phyloP scores from a whole-genome alignment of 35 echinoderm and acorn worm species.

The Apostichopus californicus region DNA sequence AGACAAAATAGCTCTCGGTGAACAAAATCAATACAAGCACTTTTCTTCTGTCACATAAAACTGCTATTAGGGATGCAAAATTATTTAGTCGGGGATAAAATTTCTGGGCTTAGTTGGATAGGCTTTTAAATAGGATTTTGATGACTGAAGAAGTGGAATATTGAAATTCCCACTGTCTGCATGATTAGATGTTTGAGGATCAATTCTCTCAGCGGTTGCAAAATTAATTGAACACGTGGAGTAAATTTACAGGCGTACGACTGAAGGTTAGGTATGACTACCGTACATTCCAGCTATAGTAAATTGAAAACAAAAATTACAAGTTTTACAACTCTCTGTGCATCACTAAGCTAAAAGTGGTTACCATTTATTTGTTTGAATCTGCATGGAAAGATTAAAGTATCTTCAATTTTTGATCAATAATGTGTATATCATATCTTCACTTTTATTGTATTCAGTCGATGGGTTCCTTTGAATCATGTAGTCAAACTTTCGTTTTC shows the following conservation, averaged over 20 bases:
- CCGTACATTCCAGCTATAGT: background rate
- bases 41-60: conserved; percentile 44
- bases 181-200: background rate
- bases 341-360: too few relatives aligned
- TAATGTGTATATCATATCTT: too few relatives aligned
- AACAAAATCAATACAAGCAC: conserved; percentile 36
- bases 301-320: too few relatives aligned
- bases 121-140: conserved; percentile 52
- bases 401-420: too few relatives aligned
- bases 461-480: too few relatives aligned
- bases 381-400: too few relatives aligned
- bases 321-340: too few relatives aligned
- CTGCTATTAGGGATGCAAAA: conserved; percentile 52
- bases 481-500: too few relatives aligned
- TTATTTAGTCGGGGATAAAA: conserved; percentile 57
- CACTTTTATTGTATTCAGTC: too few relatives aligned
- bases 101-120: conserved; percentile 14
- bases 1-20: conserved; percentile 46
- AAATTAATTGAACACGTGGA: conserved; percentile 37
- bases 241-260: background rate
- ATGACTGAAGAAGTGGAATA: conserved; percentile 44
- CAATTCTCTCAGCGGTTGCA: background rate
- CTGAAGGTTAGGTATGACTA: background rate
- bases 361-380: too few relatives aligned
- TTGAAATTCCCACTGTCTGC: conserved; percentile 24